Conservation (phyloP, 1,140 invertebrate species). For the Mesaphorura yosii region DNA sequence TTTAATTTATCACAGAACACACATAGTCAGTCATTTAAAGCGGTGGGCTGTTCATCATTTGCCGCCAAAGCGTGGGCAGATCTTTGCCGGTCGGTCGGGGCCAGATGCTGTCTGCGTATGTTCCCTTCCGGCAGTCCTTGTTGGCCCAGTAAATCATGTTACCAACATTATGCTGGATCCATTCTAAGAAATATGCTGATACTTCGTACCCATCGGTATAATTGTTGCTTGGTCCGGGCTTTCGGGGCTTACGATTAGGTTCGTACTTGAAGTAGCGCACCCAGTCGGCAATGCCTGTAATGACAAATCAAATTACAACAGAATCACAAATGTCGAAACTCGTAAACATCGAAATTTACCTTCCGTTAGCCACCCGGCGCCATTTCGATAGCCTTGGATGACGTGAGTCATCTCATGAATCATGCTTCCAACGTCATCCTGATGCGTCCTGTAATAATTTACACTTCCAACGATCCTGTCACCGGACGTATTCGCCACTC, state of each 20-base stretch:
- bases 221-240: slow-evolving; percentile 7
- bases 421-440: slow-evolving; percentile 25
- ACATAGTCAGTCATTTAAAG: no score
- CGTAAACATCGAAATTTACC: no score
- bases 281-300: slow-evolving; percentile 27
- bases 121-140: slow-evolving; percentile 23
- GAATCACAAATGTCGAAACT: no score
- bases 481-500: slow-evolving; percentile 22
- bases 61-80: slow-evolving; percentile 19
- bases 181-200: slow-evolving; percentile 24
- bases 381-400: slow-evolving; percentile 17
- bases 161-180: slow-evolving; percentile 5
- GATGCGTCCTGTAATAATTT: slow-evolving; percentile 19
- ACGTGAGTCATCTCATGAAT: slow-evolving; percentile 28
- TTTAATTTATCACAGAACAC: no score
- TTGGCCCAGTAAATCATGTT: slow-evolving; percentile 18
- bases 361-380: slow-evolving; percentile 21
- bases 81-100: slow-evolving; percentile 19
- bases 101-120: slow-evolving; percentile 19
- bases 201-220: slow-evolving; percentile 24
- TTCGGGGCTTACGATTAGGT: slow-evolving; percentile 16
- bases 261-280: slow-evolving; percentile 25
- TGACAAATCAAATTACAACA: no score
- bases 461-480: slow-evolving; percentile 19
- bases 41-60: no score